A percentile compares a stretch with the other conserved stretches of the same genome.
These are phyloP conservation scores for Cinara cedri DNA, from an alignment of 2,888 invertebrate species.

Conservation along the genomic window DNA sequence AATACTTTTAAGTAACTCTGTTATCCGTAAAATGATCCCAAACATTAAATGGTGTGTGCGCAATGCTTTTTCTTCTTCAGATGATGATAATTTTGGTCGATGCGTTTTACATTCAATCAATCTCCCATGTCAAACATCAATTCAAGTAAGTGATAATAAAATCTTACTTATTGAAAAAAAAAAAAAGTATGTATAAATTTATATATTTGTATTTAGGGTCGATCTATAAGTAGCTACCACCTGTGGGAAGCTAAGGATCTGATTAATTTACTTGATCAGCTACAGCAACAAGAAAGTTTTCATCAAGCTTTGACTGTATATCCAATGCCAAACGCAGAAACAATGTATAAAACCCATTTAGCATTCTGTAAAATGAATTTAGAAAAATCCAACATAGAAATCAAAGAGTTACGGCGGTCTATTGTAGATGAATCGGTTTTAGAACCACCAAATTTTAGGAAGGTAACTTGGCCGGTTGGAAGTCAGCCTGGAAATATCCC, in stretches of 20 bases:
- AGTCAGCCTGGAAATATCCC: conserved; percentile 72
- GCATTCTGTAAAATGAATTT: conserved; percentile 65
- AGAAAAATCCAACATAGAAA: conserved; percentile 62
- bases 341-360: conserved; percentile 75
- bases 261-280: conserved; percentile 48
- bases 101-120: conserved; percentile 79
- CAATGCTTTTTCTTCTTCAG: conserved; percentile 80
- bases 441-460: conserved; percentile 63
- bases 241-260: conserved; percentile 59
- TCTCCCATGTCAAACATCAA: conserved; percentile 67
- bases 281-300: conserved; percentile 64
- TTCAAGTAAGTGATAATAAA: conserved; percentile 65
- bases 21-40: conserved; percentile 77
- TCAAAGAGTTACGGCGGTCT: conserved; percentile 64
- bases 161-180: background rate
- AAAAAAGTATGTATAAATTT: background rate
- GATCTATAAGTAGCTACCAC: conserved; percentile 57
- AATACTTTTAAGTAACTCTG: conserved; percentile 84
- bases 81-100: conserved; percentile 86
- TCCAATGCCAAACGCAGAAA: conserved; percentile 70
- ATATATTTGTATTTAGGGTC: conserved; percentile 53
- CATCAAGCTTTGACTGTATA: conserved; percentile 70
- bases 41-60: conserved; percentile 89
- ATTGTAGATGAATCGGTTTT: conserved; percentile 64
- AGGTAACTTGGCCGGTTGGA: conserved; percentile 75